phyloP scores from a whole-genome alignment of 2,113 vertebrate species.

The Barnardius zonarius region DNA sequence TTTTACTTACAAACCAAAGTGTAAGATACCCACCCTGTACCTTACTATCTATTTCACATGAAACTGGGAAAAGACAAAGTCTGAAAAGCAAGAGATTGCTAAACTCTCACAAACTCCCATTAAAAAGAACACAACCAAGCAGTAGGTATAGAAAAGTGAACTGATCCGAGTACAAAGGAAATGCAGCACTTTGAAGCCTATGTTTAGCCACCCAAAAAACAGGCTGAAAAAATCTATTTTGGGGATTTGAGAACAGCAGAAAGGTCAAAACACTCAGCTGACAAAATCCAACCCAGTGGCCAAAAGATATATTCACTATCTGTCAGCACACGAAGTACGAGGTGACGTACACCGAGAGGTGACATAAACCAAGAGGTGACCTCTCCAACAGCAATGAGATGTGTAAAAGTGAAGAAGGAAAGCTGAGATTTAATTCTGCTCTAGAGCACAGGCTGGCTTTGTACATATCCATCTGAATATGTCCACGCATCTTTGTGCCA shows the following conservation, averaged over 20 bases:
- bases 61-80: background rate
- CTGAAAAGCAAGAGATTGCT: background rate
- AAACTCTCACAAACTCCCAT: background rate
- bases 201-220: background rate
- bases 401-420: background rate
- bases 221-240: background rate
- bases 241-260: background rate
- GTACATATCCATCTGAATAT: too few species aligned
- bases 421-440: background rate
- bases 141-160: background rate
- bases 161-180: background rate
- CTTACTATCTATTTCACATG: background rate
- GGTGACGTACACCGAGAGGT: background rate
- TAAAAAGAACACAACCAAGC: background rate
- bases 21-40: background rate
- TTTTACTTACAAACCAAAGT: background rate
- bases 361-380: background rate
- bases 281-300: background rate
- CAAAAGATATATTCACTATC: background rate
- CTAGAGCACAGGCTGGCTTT: background rate
- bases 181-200: background rate
- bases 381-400: background rate
- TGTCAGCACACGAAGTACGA: background rate
- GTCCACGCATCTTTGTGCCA: background rate
- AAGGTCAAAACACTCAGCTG: slow-evolving; percentile 23